These are phyloP conservation scores for Sylvicola cinctus DNA, from an alignment of 2,888 invertebrate genomes.

Conservation along the genomic window DNA sequence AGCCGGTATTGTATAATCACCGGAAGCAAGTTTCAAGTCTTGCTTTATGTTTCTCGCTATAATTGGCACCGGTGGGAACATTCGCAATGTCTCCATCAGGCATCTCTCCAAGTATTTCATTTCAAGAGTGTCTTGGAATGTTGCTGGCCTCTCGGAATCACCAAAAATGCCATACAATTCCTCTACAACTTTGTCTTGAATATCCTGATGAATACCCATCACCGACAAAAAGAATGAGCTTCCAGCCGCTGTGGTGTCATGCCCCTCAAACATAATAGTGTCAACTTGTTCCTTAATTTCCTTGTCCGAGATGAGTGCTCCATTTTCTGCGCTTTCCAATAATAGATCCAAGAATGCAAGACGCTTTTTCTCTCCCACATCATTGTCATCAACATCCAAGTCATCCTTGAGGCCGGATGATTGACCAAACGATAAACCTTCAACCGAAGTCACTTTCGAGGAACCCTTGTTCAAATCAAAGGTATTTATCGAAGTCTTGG, in stretches of 20 bases:
- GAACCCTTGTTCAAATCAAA: slow-evolving; percentile 8
- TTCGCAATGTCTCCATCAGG: slow-evolving; percentile 55
- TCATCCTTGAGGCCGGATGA: slow-evolving; percentile 56
- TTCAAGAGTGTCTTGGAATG: slow-evolving; percentile 63
- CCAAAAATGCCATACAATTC: slow-evolving; percentile 59
- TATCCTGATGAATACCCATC: slow-evolving; percentile 51
- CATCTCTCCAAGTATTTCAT: slow-evolving; percentile 72
- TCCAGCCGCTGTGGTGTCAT: slow-evolving; percentile 64
- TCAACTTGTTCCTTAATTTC: slow-evolving; percentile 71
- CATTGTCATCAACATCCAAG: slow-evolving; percentile 55
- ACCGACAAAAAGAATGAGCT: slow-evolving; percentile 63
- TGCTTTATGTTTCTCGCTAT: slow-evolving; percentile 53
- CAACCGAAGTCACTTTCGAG: slow-evolving; percentile 25
- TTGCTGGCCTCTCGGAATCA: slow-evolving; percentile 50
- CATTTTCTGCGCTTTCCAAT: slow-evolving; percentile 55
- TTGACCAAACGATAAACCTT: slow-evolving; percentile 51
- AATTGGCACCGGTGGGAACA: slow-evolving; percentile 59
- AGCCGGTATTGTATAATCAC: slow-evolving; percentile 41
- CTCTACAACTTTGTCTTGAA: slow-evolving; percentile 49
- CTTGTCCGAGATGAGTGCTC: slow-evolving; percentile 46
- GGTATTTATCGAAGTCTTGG: slow-evolving; percentile 15
- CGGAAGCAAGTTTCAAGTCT: slow-evolving; percentile 48
- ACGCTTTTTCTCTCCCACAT: slow-evolving; percentile 61
- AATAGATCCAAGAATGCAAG: slow-evolving; percentile 75
- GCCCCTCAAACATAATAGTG: slow-evolving; percentile 75